Conservation (phyloP, 2,113 vertebrate genomes). For the Australoheros scitulus region DNA sequence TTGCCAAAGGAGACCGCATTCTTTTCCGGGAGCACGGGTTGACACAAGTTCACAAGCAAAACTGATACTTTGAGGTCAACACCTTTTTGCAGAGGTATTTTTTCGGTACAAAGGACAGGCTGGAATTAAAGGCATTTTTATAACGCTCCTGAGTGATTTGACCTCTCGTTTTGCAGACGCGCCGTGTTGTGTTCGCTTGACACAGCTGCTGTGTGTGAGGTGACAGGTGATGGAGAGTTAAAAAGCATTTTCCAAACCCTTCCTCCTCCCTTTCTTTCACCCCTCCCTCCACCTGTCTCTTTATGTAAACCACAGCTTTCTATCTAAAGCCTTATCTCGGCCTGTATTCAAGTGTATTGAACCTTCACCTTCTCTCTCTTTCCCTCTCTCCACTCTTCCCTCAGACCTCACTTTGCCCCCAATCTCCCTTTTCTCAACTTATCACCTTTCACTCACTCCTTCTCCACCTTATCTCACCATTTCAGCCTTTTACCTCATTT, state of each 20-base stretch:
- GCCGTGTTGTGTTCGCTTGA: conserved; percentile 39
- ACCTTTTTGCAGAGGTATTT: conserved; percentile 40
- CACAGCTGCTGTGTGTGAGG: conserved; percentile 67
- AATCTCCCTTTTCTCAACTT: conserved; percentile 34
- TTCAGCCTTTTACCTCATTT: conserved; percentile 47
- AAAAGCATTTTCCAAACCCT: conserved; percentile 63
- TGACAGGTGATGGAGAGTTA: conserved; percentile 66
- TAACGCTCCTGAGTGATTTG: conserved; percentile 50
- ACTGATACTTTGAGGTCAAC: conserved; percentile 49
- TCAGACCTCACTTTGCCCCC: not conserved
- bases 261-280: not conserved
- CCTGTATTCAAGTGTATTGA: conserved; percentile 24
- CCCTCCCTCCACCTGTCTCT: conserved; percentile 55
- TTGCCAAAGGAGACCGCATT: conserved; percentile 46
- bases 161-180: conserved; percentile 48
- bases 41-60: conserved; percentile 39
- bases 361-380: not conserved
- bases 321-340: conserved; percentile 32
- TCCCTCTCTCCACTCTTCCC: not conserved
- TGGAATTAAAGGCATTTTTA: conserved; percentile 54
- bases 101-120: not conserved
- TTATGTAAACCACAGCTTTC: conserved; percentile 42
- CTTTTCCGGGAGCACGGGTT: conserved; percentile 25
- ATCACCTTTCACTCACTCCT: conserved; percentile 36
- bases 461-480: conserved; percentile 34